Conservation (phyloP, 1,140 invertebrate genomes). For the Cotesia typhae region DNA sequence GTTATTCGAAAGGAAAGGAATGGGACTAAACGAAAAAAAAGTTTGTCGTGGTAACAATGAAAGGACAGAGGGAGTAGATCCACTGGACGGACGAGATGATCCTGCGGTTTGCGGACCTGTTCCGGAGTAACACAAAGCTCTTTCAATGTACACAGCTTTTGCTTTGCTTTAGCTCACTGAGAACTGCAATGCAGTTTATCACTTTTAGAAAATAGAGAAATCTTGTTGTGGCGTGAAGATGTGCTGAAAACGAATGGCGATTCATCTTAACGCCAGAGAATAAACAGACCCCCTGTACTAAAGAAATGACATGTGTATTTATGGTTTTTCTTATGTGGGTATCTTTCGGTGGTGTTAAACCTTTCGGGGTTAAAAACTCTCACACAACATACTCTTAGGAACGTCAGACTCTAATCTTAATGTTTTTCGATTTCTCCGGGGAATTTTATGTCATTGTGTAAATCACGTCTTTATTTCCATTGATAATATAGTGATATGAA, state of each 20-base stretch:
- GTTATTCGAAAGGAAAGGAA: too few relatives aligned
- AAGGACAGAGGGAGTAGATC: slow-evolving; percentile 3
- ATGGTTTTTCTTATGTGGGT: neutral
- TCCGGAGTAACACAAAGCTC: neutral
- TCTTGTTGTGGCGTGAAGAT: slow-evolving; percentile 11
- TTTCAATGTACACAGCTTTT: neutral
- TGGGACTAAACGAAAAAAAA: too few relatives aligned
- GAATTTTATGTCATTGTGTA: neutral
- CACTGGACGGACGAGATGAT: slow-evolving; percentile 9
- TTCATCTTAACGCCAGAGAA: slow-evolving; percentile 18
- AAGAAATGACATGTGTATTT: slow-evolving; percentile 18
- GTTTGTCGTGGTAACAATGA: slow-evolving; percentile 12
- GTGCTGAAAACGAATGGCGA: slow-evolving; percentile 14
- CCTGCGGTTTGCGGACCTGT: neutral
- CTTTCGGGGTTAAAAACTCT: neutral
- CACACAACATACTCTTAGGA: neutral
- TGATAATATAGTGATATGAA: neutral
- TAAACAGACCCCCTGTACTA: neutral
- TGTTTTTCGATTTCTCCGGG: neutral
- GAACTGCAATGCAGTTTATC: slow-evolving; percentile 25
- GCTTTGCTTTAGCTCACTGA: neutral
- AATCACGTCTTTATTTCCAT: neutral
- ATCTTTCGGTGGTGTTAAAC: neutral
- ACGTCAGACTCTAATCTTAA: neutral
- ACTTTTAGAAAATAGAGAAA: slow-evolving; percentile 28